These are phyloP conservation scores for Anarsia innoxiella DNA, from an alignment of 2,888 invertebrate species.

Conservation along the genomic window DNA sequence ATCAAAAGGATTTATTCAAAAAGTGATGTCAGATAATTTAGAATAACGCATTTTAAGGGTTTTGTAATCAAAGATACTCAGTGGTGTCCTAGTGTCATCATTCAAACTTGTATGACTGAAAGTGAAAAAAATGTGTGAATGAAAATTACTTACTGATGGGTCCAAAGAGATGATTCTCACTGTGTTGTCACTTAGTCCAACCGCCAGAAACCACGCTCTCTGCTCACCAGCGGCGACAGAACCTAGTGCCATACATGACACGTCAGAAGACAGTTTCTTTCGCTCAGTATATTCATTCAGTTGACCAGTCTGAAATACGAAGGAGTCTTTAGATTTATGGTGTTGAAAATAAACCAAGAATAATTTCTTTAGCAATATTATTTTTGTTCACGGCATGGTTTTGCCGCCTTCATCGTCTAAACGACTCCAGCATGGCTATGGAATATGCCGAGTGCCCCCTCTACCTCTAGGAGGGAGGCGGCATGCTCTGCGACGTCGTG, in stretches of 20 bases:
- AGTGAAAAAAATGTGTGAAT: neutral
- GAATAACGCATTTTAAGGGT: conserved; percentile 72
- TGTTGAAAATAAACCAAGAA: neutral
- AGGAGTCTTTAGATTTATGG: neutral
- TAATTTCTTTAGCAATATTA: neutral
- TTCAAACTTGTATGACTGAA: conserved; percentile 21
- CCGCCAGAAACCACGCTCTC: conserved; percentile 95
- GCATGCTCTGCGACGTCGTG: conserved; percentile 79
- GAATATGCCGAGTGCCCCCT: conserved; percentile 81
- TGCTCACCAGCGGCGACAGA: conserved; percentile 97
- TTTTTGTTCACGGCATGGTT: conserved; percentile 81
- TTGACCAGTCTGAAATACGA: conserved; percentile 88
- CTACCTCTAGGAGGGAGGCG: conserved; percentile 69
- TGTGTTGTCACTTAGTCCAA: conserved; percentile 96
- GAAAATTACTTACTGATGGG: conserved; percentile 80
- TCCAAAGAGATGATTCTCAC: conserved; percentile 98
- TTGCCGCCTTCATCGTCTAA: conserved; percentile 80
- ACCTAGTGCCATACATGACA: conserved; percentile 98
- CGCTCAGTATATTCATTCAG: conserved; percentile 98
- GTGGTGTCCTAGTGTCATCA: conserved; percentile 75
- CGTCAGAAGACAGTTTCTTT: conserved; percentile 96
- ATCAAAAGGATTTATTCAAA: conserved; percentile 1
- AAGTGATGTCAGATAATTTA: conserved; percentile 41
- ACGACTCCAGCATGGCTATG: conserved; percentile 82
- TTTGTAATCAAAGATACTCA: conserved; percentile 67